phyloP scores from a whole-genome alignment of 2,113 vertebrate species.

The Columbina picui region DNA sequence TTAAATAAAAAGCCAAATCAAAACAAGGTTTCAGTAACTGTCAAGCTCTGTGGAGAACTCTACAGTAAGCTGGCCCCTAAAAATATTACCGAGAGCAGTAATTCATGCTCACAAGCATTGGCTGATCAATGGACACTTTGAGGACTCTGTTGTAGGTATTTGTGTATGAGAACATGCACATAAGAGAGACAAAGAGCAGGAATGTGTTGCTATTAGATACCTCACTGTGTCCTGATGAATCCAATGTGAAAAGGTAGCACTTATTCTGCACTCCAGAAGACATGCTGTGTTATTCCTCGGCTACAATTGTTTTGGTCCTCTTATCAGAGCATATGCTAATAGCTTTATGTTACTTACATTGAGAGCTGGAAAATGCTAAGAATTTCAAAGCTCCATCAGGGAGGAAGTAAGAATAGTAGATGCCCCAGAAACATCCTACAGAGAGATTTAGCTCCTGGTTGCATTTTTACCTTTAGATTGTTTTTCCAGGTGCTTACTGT shows the following conservation, averaged over 20 bases:
- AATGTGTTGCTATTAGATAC: conserved; percentile 34
- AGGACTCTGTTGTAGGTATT: conserved; percentile 18
- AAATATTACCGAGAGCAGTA: not conserved
- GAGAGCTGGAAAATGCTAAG: conserved; percentile 25
- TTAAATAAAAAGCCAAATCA: not conserved
- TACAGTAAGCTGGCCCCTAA: not conserved
- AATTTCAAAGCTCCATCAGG: not conserved
- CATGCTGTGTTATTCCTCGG: not conserved
- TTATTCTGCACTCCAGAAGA: not conserved
- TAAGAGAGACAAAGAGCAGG: not conserved
- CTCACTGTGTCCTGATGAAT: conserved; percentile 1
- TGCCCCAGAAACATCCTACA: not conserved
- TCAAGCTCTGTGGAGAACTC: not conserved
- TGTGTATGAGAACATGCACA: not conserved
- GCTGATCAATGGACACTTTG: not conserved
- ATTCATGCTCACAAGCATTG: not conserved
- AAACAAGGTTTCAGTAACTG: not conserved
- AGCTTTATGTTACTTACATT: not conserved
- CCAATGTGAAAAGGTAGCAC: not conserved
- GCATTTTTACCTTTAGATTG: not conserved
- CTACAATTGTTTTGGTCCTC: conserved; percentile 2
- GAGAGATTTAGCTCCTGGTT: not conserved
- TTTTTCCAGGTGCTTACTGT: not conserved
- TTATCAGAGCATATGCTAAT: conserved; percentile 26
- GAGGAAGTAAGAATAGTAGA: not conserved